phyloP scores from a whole-genome alignment of 1,140 invertebrate genomes.

The Drosophila lacteicornis region DNA sequence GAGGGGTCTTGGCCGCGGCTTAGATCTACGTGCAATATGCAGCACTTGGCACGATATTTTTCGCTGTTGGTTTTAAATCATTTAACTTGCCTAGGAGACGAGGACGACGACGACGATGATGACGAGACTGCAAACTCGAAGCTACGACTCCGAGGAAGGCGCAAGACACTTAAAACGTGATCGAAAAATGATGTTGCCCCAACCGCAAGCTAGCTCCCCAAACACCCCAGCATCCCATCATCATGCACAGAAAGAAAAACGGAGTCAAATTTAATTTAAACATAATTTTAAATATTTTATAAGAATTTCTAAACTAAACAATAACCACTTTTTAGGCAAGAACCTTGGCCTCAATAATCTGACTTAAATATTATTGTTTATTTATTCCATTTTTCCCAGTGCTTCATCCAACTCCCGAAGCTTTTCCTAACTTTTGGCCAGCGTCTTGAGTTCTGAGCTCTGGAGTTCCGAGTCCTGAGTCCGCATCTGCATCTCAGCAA shows the following conservation, averaged over 20 bases:
- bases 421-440: slow-evolving; percentile 23
- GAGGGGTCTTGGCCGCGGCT: slow-evolving; percentile 27
- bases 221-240: slow-evolving; percentile 46
- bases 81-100: slow-evolving; percentile 77
- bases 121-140: slow-evolving; percentile 43
- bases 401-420: slow-evolving; percentile 9
- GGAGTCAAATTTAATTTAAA: no score
- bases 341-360: no score
- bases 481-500: slow-evolving; percentile 35
- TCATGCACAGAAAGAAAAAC: slow-evolving; percentile 8
- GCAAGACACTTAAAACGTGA: slow-evolving; percentile 83
- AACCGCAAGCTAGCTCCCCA: slow-evolving; percentile 57
- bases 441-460: slow-evolving; percentile 28
- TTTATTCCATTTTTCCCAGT: neutral
- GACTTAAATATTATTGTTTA: neutral
- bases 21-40: slow-evolving; percentile 75
- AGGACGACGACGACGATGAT: slow-evolving; percentile 45
- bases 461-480: slow-evolving; percentile 17
- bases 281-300: no score
- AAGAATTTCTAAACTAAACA: no score
- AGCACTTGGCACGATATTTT: slow-evolving; percentile 82
- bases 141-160: slow-evolving; percentile 67
- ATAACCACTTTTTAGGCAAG: no score
- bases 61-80: slow-evolving; percentile 82
- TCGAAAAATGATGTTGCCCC: slow-evolving; percentile 80